These are phyloP conservation scores for Arenaria interpres DNA, from an alignment of 2,113 vertebrate species.

Conservation along the genomic window DNA sequence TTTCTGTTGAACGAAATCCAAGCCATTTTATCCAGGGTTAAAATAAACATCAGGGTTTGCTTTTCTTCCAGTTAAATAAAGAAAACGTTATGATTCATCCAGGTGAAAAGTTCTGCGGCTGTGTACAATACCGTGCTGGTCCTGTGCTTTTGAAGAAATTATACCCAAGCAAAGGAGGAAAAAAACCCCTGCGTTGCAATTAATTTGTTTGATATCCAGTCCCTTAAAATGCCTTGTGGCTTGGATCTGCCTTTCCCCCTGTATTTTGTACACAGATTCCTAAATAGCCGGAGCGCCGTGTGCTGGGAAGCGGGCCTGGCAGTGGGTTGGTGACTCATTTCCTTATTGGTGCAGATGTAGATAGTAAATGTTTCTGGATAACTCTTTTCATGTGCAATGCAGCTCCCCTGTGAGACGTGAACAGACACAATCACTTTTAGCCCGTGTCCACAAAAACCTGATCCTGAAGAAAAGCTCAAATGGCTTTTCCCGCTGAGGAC, in stretches of 20 bases:
- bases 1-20: neutral
- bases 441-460: neutral
- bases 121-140: neutral
- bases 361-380: conserved; percentile 23
- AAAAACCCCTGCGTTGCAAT: neutral
- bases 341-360: conserved; percentile 54
- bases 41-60: neutral
- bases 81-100: conserved; percentile 29
- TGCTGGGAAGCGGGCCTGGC: neutral
- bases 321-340: conserved; percentile 28
- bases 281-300: rapidly evolving
- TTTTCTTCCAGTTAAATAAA: conserved; percentile 11
- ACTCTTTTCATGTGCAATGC: neutral
- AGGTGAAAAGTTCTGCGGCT: neutral
- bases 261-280: neutral
- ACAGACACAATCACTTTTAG: neutral
- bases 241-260: conserved; percentile 2
- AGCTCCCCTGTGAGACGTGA: neutral
- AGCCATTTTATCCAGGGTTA: neutral
- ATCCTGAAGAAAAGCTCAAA: neutral
- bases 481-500: neutral
- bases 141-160: neutral
- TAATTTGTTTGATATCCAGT: neutral
- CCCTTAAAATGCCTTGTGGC: neutral
- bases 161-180: neutral